phyloP scores from a whole-genome alignment of 2,797 vertebrate species.

The Peromyscus aztecus region DNA sequence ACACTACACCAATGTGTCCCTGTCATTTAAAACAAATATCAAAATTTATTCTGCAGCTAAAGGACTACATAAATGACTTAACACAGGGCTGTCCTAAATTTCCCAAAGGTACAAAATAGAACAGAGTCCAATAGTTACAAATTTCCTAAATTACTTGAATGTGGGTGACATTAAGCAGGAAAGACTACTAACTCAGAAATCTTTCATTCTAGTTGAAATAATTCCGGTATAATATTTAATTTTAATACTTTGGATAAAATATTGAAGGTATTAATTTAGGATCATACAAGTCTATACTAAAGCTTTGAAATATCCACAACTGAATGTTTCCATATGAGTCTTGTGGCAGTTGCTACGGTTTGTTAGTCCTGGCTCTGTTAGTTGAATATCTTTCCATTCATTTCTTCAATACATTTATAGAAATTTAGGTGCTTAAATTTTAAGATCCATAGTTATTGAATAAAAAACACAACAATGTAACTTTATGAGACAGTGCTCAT shows the following conservation, averaged over 20 bases:
- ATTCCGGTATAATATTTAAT: slow-evolving; percentile 27
- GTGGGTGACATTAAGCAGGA: not conserved
- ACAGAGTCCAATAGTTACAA: slow-evolving; percentile 6
- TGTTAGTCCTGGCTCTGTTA: not conserved
- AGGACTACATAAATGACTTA: not conserved
- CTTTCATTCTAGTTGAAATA: slow-evolving; percentile 35
- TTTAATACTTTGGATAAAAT: slow-evolving; percentile 18
- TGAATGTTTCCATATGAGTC: not conserved
- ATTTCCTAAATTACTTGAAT: not conserved
- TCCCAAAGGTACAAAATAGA: not conserved
- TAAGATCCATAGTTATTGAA: not conserved
- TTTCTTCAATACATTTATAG: slow-evolving; percentile 14
- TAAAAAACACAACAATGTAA: not conserved
- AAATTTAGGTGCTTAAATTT: slow-evolving; percentile 21
- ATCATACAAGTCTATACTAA: slow-evolving; percentile 44
- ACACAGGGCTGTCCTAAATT: not conserved
- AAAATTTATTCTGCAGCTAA: slow-evolving; percentile 20
- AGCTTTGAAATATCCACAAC: not conserved
- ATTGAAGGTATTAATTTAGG: slow-evolving; percentile 25
- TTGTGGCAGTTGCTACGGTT: not conserved
- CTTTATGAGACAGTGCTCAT: not conserved
- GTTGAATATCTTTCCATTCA: slow-evolving; percentile 8
- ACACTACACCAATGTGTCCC: not conserved
- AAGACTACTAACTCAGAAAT: slow-evolving; percentile 26
- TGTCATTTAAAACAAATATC: not conserved